These are phyloP conservation scores for Entomobrya multifasciata DNA, from an alignment of 2,888 invertebrate species.

Conservation along the genomic window DNA sequence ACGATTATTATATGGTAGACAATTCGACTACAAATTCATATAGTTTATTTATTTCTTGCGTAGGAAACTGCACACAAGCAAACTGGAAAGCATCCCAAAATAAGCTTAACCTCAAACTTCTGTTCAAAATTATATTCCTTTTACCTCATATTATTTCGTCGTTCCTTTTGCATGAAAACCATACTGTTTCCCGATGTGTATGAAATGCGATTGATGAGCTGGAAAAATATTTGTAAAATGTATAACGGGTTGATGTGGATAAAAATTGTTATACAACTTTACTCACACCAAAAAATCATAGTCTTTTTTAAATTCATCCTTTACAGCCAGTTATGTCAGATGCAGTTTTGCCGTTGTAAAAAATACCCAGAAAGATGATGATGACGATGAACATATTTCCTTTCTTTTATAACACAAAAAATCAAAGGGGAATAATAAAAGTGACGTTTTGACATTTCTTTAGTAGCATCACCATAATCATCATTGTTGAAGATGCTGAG, in stretches of 20 bases:
- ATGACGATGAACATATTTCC: slow-evolving; percentile 3
- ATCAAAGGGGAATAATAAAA: slow-evolving; percentile 29
- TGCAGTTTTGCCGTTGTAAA: too few species aligned
- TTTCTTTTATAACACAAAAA: neutral
- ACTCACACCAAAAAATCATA: too few species aligned
- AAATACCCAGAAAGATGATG: neutral
- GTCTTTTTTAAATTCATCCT: too few species aligned
- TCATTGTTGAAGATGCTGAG: slow-evolving; percentile 31
- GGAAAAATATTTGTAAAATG: neutral
- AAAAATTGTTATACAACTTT: too few species aligned
- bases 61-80: too few species aligned
- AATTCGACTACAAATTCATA: too few species aligned
- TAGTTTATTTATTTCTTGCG: too few species aligned
- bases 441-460: slow-evolving; percentile 47
- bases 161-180: neutral
- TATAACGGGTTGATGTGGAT: neutral
- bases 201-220: neutral
- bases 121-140: neutral
- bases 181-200: neutral
- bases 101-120: neutral
- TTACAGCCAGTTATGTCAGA: too few species aligned
- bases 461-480: slow-evolving; percentile 16
- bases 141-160: too few species aligned
- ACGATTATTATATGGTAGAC: too few species aligned
- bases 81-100: neutral